A percentile compares a stretch with the other conserved stretches of the same genome.
phyloP scores from a whole-genome alignment of 2,113 vertebrate species.

The Periophthalmus modestus region DNA sequence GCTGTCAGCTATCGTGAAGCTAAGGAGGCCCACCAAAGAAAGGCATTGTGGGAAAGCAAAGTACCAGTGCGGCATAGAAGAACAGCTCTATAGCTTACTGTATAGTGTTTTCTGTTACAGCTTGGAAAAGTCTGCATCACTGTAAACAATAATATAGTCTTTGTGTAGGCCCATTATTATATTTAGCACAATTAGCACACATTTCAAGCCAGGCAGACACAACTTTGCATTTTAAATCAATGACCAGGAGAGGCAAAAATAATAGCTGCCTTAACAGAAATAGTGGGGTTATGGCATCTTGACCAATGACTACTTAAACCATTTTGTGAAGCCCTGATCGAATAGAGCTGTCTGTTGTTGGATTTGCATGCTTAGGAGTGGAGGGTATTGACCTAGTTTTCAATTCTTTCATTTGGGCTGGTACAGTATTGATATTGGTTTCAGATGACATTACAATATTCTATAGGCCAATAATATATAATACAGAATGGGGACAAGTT shows the following conservation, averaged over 20 bases:
- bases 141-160: neutral
- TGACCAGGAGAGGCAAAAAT: neutral
- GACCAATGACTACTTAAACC: too few species aligned
- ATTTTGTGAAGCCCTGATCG: too few species aligned
- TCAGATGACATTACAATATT: too few species aligned
- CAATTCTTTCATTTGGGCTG: neutral
- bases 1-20: neutral
- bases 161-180: neutral
- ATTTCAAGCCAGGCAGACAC: neutral
- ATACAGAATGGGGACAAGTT: too few species aligned
- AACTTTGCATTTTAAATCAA: neutral
- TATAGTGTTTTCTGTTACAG: conserved; percentile 1
- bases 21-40: conserved; percentile 34
- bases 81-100: neutral
- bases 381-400: neutral
- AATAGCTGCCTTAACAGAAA: conserved; percentile 4
- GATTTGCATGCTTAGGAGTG: neutral
- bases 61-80: neutral
- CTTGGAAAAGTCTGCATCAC: neutral
- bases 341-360: neutral
- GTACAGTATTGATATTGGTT: neutral
- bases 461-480: too few species aligned
- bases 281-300: neutral
- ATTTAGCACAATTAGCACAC: neutral
- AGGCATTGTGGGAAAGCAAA: conserved; percentile 43